Conservation (phyloP, 2,797 vertebrate genomes). For the Arrhamphus sclerolepis region DNA sequence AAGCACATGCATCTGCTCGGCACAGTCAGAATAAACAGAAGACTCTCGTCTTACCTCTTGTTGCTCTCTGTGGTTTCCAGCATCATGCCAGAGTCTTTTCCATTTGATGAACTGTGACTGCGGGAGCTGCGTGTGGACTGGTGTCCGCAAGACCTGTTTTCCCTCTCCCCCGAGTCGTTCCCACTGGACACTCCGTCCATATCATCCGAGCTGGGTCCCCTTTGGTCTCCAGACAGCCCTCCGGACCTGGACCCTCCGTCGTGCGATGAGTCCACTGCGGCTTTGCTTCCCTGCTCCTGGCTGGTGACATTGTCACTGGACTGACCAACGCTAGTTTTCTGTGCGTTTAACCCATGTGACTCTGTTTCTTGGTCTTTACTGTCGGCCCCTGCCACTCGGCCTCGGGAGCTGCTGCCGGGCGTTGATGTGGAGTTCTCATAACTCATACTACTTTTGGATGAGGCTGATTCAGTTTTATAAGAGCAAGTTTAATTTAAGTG, state of each 20-base stretch:
- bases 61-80: constrained; percentile 88
- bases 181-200: constrained; percentile 88
- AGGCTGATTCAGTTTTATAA: constrained; percentile 47
- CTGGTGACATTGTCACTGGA: constrained; percentile 29
- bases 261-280: constrained; percentile 54
- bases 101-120: constrained; percentile 86
- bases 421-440: constrained; percentile 79
- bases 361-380: constrained; percentile 65
- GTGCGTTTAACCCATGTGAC: constrained; percentile 44
- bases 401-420: constrained; percentile 71
- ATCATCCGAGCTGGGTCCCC: constrained; percentile 80
- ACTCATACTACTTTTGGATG: constrained; percentile 80
- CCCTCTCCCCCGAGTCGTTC: constrained; percentile 87
- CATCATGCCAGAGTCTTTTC: constrained; percentile 90
- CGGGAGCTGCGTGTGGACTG: constrained; percentile 86
- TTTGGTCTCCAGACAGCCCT: constrained; percentile 54
- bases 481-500: constrained; percentile 62
- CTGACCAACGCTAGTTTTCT: constrained; percentile 28
- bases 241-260: constrained; percentile 58
- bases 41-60: constrained; percentile 81
- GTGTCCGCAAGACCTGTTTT: constrained; percentile 70
- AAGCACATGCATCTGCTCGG: neutral
- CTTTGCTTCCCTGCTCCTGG: constrained; percentile 51
- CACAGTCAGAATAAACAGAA: neutral
- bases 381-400: constrained; percentile 65